Base-by-base conservation (phyloP, 2,797 vertebrate genomes). In the Anableps anableps region DNA sequence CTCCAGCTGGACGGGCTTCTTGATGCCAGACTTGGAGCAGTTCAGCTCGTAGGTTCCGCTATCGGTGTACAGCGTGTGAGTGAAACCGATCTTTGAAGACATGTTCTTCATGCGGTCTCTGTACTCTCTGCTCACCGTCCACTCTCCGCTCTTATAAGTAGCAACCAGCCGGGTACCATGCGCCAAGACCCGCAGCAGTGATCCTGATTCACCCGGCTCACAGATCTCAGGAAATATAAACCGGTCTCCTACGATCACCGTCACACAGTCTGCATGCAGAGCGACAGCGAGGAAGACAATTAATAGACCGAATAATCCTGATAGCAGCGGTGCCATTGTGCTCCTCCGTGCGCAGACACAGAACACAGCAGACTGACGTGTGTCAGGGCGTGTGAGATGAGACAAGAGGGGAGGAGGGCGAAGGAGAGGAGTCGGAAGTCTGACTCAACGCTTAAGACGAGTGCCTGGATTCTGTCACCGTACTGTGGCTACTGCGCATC, bases 31-130 rank as follows among this genome's bases (percentile, higher is more conserved):
- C 13, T 0, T n/a, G 0, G 38, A 26, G 76, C 50, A 45, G 8
- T 0, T 0, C 0, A 78, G 38, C 2, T 3, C 76, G 10, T 71
- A 78, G 6, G 0, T 0, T 6, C 66, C 66, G 0, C 36, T 9
- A 13, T 78, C 50, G 0, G 10, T 71, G 38, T 58, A 58, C 19
- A 34, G 3, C 43, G 38, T 0, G 50, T 4, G n/a, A 1, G 4
- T 2, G 21, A 78, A 78, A 0, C 26, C 13, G 0, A 78, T 47
- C 41, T 7, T 21, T 21, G 51, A 47, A 21, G 41, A 60, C 0
- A 7, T 14, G 4, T 1, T n/a, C 4, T 26, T 2, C 0, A 60
- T 31, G 13, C 38, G 74, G 36, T 17, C 53, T 58, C 4, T n/a
- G 74, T 75, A 11, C 51, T 5, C 0, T n/a, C 0, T 1, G 7